These are phyloP conservation scores for Myotis planiceps DNA, from an alignment of 2,797 vertebrate species.

Conservation along the genomic window DNA sequence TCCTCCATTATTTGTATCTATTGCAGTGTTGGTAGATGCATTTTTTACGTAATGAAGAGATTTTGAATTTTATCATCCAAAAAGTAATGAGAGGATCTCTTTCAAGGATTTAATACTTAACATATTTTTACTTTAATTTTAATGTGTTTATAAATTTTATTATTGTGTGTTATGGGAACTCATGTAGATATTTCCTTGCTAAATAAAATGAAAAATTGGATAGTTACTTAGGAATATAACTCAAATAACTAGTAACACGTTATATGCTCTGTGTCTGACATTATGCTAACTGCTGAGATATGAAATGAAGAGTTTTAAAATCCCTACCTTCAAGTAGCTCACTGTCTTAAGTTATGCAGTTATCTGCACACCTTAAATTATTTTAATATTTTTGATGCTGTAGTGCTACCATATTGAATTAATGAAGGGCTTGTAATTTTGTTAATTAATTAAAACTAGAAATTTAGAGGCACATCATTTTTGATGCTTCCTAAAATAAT, in stretches of 20 bases:
- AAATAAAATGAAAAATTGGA: slow-evolving; percentile 8
- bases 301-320: neutral
- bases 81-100: neutral
- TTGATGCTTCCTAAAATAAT: neutral
- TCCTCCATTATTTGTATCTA: slow-evolving; percentile 17
- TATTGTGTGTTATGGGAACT: neutral
- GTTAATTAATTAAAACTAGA: neutral
- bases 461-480: neutral
- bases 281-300: neutral
- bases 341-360: neutral
- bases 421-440: neutral
- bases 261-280: neutral
- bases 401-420: neutral
- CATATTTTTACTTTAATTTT: slow-evolving; percentile 4
- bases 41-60: neutral
- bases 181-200: neutral
- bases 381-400: neutral
- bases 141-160: neutral
- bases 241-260: neutral
- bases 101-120: neutral
- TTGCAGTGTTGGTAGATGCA: neutral
- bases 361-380: neutral
- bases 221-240: neutral
- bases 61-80: neutral
- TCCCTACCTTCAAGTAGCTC: neutral